Evolutionary conservation across 2,113 vertebrate species (phyloP).

Genomic region (Lophochroa leadbeateri): DNA sequence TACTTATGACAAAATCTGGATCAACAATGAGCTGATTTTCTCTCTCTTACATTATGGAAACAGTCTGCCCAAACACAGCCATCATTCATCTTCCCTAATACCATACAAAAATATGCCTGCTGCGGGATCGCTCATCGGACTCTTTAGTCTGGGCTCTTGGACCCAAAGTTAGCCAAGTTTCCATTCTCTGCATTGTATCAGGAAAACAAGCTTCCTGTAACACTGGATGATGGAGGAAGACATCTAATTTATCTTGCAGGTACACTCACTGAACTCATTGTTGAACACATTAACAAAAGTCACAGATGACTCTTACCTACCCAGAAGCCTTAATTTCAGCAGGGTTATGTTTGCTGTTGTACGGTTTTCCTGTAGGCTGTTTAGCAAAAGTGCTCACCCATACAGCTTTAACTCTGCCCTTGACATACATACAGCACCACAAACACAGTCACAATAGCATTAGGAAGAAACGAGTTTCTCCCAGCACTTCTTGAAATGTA

Average conservation of each 20-base stretch:
- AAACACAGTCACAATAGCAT: not conserved
- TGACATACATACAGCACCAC: fast-evolving
- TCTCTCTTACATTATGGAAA: not conserved
- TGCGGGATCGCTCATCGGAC: not conserved
- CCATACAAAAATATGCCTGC: not conserved
- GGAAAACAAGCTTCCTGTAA: not conserved
- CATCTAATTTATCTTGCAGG: not conserved
- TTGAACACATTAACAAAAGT: not conserved
- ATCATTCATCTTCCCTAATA: not conserved
- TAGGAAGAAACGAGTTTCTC: not conserved
- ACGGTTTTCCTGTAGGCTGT: not conserved
- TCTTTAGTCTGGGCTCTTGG: not conserved
- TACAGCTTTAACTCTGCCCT: not conserved
- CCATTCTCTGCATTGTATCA: not conserved
- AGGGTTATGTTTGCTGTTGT: not conserved
- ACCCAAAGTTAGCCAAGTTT: not conserved
- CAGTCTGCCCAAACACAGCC: not conserved
- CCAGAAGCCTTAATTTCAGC: not conserved
- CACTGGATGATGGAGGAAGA: not conserved
- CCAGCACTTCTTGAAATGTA: not conserved
- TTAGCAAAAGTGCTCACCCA: not conserved
- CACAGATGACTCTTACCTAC: not conserved
- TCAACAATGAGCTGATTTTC: not conserved
- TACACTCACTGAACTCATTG: not conserved
- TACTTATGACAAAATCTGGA: not conserved